Conservation (phyloP, 2,797 vertebrate genomes). For the Zenarchopterus dispar region DNA sequence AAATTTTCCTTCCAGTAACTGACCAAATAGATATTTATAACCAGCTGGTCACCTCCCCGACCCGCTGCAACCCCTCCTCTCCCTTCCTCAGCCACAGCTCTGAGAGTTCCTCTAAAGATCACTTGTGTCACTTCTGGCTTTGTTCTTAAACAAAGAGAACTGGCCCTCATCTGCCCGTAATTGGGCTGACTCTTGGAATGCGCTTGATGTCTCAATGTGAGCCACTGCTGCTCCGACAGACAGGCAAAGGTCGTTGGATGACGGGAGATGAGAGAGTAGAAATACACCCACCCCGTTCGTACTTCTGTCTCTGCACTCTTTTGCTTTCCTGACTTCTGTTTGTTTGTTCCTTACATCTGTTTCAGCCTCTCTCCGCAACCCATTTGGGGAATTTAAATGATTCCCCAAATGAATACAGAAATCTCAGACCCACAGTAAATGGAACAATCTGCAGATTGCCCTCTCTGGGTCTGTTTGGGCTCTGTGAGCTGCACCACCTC, state of each 20-base stretch:
- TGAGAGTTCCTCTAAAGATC: conserved; percentile 83
- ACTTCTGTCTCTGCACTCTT: conserved; percentile 7
- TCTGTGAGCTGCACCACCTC: conserved; percentile 57
- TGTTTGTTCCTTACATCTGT: conserved; percentile 32
- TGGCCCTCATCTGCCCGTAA: conserved; percentile 84
- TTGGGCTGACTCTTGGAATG: conserved; percentile 85
- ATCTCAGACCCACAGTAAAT: conserved; percentile 47
- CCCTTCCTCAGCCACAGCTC: conserved; percentile 60
- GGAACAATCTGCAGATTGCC: conserved; percentile 50
- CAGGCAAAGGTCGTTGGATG: conserved; percentile 63
- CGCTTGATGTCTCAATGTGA: conserved; percentile 81
- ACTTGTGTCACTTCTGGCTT: conserved; percentile 85
- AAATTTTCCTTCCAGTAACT: conserved; percentile 86
- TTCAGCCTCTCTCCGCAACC: conserved; percentile 28
- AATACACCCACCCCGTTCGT: conserved; percentile 49
- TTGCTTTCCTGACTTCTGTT: not conserved
- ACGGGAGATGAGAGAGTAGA: conserved; percentile 59
- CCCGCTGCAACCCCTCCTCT: conserved; percentile 48
- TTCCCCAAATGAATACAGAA: conserved; percentile 29
- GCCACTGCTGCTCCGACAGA: conserved; percentile 69
- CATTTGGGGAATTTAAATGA: conserved; percentile 19
- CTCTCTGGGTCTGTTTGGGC: conserved; percentile 50
- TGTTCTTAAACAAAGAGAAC: conserved; percentile 87
- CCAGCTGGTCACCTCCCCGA: conserved; percentile 82
- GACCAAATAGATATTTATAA: conserved; percentile 87